phyloP scores from a whole-genome alignment of 2,888 invertebrate genomes.

The Coelinius sp. region DNA sequence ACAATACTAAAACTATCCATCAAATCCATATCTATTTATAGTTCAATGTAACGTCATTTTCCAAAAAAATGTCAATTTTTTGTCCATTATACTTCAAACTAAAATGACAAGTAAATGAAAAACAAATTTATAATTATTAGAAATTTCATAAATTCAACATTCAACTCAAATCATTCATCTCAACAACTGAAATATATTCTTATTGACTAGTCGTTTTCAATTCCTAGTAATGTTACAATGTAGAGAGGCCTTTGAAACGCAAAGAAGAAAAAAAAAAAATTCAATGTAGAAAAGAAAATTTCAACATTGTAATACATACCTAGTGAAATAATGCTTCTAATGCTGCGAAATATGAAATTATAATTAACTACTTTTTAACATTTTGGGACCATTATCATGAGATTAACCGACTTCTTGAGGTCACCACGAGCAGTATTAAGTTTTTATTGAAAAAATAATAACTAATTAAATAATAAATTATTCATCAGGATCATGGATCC shows the following conservation, averaged over 20 bases:
- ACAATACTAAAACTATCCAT: background rate
- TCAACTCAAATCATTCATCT: background rate
- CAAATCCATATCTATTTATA: slow-evolving; percentile 7
- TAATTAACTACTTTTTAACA: slow-evolving; percentile 61
- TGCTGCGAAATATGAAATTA: slow-evolving; percentile 27
- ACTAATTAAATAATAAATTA: slow-evolving; percentile 25
- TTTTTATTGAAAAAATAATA: slow-evolving; percentile 51
- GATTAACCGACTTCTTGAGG: slow-evolving; percentile 54
- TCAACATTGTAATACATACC: slow-evolving; percentile 32
- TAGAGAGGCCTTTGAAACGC: background rate
- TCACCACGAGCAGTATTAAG: slow-evolving; percentile 58
- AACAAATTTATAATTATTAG: too few species aligned
- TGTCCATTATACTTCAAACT: background rate
- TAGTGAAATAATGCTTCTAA: slow-evolving; percentile 27
- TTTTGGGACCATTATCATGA: slow-evolving; percentile 67
- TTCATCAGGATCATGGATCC: slow-evolving; percentile 15
- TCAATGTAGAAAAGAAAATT: background rate
- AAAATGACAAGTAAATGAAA: too few species aligned
- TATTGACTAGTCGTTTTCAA: slow-evolving; percentile 11
- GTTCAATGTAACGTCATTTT: slow-evolving; percentile 47
- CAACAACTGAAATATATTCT: background rate
- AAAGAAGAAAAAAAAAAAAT: background rate
- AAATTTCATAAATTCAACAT: background rate
- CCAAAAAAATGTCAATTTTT: slow-evolving; percentile 39
- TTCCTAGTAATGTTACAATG: background rate